Conservation (phyloP, 2,888 invertebrate species). For the Drosophila melanosoma region DNA sequence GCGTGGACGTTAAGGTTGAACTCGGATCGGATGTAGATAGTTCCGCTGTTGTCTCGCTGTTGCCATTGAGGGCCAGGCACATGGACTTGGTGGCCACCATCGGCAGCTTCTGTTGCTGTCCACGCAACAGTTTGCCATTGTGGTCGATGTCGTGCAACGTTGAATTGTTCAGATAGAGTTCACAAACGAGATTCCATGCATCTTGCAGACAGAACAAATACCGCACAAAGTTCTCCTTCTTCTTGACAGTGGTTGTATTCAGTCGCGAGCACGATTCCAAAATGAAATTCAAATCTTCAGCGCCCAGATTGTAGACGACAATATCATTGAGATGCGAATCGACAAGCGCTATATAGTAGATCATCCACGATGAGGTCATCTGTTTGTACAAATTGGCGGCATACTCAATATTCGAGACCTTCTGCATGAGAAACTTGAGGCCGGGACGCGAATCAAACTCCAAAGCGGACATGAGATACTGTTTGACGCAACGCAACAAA, state of each 20-base stretch:
- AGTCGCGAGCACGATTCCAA: constrained; percentile 87
- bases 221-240: constrained; percentile 87
- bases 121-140: constrained; percentile 71
- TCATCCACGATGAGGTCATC: constrained; percentile 96
- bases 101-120: constrained; percentile 45
- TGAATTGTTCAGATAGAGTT: constrained; percentile 86
- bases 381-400: constrained; percentile 97
- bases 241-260: constrained; percentile 85
- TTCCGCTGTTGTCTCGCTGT: constrained; percentile 49
- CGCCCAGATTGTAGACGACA: constrained; percentile 87
- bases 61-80: constrained; percentile 73
- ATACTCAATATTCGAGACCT: constrained; percentile 93
- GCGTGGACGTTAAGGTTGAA: constrained; percentile 76
- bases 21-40: background rate
- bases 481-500: constrained; percentile 91
- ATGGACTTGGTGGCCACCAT: constrained; percentile 65
- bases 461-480: constrained; percentile 92
- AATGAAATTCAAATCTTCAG: constrained; percentile 88
- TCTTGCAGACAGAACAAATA: constrained; percentile 88
- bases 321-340: constrained; percentile 93
- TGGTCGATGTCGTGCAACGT: constrained; percentile 84
- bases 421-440: constrained; percentile 96
- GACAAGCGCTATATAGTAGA: constrained; percentile 93
- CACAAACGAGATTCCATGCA: constrained; percentile 88
- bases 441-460: constrained; percentile 96